Conservation (phyloP, 2,888 invertebrate species). For the Lithophane socia region DNA sequence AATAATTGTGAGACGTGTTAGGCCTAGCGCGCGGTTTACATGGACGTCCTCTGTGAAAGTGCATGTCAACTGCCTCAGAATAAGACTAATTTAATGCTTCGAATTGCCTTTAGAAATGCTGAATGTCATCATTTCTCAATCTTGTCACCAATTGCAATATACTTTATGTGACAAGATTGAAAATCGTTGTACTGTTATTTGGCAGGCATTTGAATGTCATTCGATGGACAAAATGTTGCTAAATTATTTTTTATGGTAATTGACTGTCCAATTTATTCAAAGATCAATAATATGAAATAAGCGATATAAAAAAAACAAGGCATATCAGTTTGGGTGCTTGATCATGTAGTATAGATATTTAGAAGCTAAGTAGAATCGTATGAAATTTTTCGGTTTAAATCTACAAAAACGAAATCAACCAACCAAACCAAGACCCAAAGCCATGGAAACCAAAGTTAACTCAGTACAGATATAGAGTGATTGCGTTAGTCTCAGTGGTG, state of each 20-base stretch:
- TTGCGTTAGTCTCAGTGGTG: constrained; percentile 70
- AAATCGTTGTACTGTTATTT: constrained; percentile 51
- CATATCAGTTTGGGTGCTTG: background rate
- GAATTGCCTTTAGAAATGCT: constrained; percentile 57
- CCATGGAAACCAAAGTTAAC: constrained; percentile 66
- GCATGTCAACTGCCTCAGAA: constrained; percentile 42
- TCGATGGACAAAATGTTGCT: constrained; percentile 31
- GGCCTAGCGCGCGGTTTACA: constrained; percentile 66
- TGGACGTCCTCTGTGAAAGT: constrained; percentile 60
- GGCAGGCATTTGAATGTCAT: constrained; percentile 23
- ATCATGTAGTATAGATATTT: background rate
- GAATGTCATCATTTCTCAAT: constrained; percentile 62
- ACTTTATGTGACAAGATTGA: constrained; percentile 49
- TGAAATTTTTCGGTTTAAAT: background rate
- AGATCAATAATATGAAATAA: constrained; percentile 1
- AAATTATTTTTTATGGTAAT: constrained; percentile 14
- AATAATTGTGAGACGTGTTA: constrained; percentile 74
- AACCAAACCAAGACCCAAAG: background rate
- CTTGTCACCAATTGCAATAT: constrained; percentile 51
- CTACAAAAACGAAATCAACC: background rate
- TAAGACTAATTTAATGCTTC: constrained; percentile 56
- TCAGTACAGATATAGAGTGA: constrained; percentile 64
- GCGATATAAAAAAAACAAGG: background rate
- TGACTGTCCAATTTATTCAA: constrained; percentile 1
- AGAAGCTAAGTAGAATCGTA: background rate